Evolutionary conservation across 2,113 vertebrate genomes (phyloP).

Genomic region (Sinocyclocheilus anophthalmus): DNA sequence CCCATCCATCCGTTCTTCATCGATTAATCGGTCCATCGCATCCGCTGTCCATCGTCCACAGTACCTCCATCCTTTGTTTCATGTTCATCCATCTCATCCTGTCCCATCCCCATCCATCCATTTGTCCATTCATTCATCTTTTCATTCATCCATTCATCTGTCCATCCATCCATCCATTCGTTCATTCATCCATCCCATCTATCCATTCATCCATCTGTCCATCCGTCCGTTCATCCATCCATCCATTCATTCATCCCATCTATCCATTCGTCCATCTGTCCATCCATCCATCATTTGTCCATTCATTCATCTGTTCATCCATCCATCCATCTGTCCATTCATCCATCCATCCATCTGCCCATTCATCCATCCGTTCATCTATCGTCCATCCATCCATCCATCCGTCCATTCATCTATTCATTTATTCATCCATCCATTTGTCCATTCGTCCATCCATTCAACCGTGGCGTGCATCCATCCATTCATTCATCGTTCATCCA

Average conservation of each 20-base stretch:
- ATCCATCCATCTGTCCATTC: fast-evolving
- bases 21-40: too few species aligned
- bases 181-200: too few species aligned
- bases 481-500: too few species aligned
- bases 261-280: too few species aligned
- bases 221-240: too few species aligned
- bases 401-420: background rate
- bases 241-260: too few species aligned
- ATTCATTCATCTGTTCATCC: background rate
- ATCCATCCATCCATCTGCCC: background rate
- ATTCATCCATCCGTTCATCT: fast-evolving
- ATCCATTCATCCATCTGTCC: background rate
- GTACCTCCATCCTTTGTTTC: fast-evolving
- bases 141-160: background rate
- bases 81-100: background rate
- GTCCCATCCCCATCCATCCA: too few species aligned
- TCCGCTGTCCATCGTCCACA: too few species aligned
- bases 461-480: too few species aligned
- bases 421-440: background rate
- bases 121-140: background rate
- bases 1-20: background rate
- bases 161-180: too few species aligned
- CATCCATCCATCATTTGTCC: background rate
- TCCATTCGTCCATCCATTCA: too few species aligned
- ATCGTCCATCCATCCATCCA: background rate